phyloP scores from a whole-genome alignment of 2,113 vertebrate genomes.

The Xyliphius kryptos region DNA sequence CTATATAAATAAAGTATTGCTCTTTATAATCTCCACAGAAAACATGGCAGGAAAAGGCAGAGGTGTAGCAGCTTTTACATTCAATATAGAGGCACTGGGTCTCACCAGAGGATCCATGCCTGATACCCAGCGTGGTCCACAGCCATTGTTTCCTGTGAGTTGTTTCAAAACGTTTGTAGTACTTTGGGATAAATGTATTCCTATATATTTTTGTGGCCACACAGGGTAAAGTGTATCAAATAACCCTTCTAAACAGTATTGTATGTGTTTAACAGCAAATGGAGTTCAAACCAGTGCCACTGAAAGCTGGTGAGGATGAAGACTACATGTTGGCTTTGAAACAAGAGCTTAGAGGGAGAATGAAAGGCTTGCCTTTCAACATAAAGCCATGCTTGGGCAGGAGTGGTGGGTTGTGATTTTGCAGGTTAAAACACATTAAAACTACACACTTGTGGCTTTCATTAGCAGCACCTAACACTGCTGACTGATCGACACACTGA shows the following conservation, averaged over 20 bases:
- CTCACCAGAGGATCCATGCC: slow-evolving; percentile 75
- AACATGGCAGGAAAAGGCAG: slow-evolving; percentile 75
- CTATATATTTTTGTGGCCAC: too few species aligned
- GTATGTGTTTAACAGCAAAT: slow-evolving; percentile 49
- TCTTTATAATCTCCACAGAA: too few species aligned
- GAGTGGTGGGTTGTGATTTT: slow-evolving; percentile 59
- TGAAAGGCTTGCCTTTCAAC: slow-evolving; percentile 73
- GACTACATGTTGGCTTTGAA: slow-evolving; percentile 86
- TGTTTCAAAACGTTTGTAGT: too few species aligned
- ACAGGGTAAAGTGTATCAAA: too few species aligned
- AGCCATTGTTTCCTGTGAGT: slow-evolving; percentile 78
- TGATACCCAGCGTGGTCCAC: slow-evolving; percentile 67
- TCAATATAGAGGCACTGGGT: slow-evolving; percentile 78
- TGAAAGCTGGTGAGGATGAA: slow-evolving; percentile 76
- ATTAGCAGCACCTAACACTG: too few species aligned
- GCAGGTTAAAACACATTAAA: slow-evolving; percentile 24
- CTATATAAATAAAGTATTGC: too few species aligned
- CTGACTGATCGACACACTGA: too few species aligned
- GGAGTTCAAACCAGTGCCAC: slow-evolving; percentile 78
- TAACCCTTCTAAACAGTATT: too few species aligned
- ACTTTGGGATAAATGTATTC: too few species aligned
- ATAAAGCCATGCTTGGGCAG: slow-evolving; percentile 59
- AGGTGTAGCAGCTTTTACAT: slow-evolving; percentile 71
- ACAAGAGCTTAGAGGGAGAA: slow-evolving; percentile 78
- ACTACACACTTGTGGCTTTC: background rate